Base-by-base conservation (phyloP, 2,113 vertebrate species). In the Isichthys henryi region DNA sequence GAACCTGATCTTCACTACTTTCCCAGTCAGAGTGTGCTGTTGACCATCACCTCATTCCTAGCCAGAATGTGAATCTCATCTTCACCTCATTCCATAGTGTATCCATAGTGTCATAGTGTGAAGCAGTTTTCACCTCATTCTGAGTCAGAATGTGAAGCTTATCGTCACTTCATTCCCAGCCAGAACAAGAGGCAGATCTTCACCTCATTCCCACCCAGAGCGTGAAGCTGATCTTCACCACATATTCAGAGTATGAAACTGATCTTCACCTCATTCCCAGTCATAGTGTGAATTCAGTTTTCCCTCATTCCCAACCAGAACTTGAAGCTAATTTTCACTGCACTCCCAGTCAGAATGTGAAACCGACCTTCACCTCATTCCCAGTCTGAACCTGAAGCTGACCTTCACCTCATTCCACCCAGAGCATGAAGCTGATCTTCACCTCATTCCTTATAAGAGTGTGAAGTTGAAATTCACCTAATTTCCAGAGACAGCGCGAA, bases 141-240 rank as follows among this genome's bases (percentile, higher is more conserved):
- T 8, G n/a, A 70, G 56, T 21, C 56, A 4, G 56, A 70, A 9
- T 1, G 2, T 70, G 27, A 27, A 70, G 7, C 62, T 27, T 9
- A 70, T n/a, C 6, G 5, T 58, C 56, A 21, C 5, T 5, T 70
- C 27, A 70, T 70, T 31, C 27, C 27, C 10, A 70, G 43, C 23
- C 19, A 53, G 50, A 49, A 6, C 35, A 35, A 45, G 43, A 45
- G 6, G 45, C 80, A 7, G 19, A 45, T 84, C 19, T 82, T 39
- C 17, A 84, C 7, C 39, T 46, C 80, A 46, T 46, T 39, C 7
- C 77, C 31, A 45, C 9, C 21, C 10, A 46, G 17, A 66, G 13
- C 39, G 11, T 31, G 19, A 62, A 56, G 31, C 86, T 39, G 15
- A 90, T 62, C 90, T 9, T 70, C 85, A 88, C n/a, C 89, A 58